These are phyloP conservation scores for Chelonus insularis DNA, from an alignment of 1,140 invertebrate species.

Conservation along the genomic window DNA sequence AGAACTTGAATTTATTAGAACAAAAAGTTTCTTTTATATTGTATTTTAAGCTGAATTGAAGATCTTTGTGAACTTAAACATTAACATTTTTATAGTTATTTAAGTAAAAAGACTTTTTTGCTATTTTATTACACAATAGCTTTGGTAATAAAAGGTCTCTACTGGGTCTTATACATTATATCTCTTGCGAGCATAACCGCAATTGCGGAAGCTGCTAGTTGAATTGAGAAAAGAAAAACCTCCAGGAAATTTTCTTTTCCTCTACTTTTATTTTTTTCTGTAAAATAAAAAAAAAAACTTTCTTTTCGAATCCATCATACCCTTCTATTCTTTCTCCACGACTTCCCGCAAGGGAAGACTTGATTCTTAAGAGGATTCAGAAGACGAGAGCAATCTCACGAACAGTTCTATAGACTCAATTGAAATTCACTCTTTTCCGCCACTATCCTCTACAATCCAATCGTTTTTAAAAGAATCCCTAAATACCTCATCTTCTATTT, in stretches of 20 bases:
- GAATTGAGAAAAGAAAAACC: too few species aligned
- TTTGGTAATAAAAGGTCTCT: background rate
- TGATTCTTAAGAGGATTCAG: slow-evolving; percentile 4
- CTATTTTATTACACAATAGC: background rate
- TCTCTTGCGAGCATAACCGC: background rate
- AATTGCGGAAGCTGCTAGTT: too few species aligned
- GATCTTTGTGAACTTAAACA: too few species aligned
- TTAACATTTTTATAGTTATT: too few species aligned
- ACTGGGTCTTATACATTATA: background rate
- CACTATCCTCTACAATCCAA: background rate
- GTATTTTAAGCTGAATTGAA: too few species aligned
- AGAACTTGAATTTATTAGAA: background rate
- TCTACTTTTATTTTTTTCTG: too few species aligned
- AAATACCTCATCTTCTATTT: background rate
- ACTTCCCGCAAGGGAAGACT: background rate
- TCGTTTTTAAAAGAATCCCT: slow-evolving; percentile 8
- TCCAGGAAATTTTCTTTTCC: too few species aligned
- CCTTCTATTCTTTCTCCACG: too few species aligned
- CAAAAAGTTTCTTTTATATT: too few species aligned
- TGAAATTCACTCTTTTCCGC: background rate
- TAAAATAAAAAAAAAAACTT: too few species aligned
- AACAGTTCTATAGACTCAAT: background rate
- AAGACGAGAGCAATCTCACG: slow-evolving; percentile 14
- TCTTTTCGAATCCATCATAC: too few species aligned
- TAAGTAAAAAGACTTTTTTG: background rate